Conservation (phyloP, 1,140 invertebrate species). For the Cephus cinctus region DNA sequence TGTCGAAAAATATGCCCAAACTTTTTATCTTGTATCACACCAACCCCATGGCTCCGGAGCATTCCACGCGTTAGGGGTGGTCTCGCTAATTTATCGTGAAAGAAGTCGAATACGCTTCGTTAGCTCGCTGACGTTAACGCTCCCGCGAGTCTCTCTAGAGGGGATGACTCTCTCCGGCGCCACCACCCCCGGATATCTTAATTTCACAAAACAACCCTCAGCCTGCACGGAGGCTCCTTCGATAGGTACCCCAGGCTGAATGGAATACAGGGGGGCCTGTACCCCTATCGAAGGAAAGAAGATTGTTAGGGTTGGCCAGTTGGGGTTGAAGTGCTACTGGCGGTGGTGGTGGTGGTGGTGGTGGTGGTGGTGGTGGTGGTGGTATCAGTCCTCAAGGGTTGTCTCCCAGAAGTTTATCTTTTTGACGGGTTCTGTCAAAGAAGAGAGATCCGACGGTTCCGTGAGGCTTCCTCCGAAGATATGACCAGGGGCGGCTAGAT, state of each 20-base stretch:
- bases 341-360: slow-evolving; percentile 8
- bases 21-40: slow-evolving; percentile 38
- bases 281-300: slow-evolving; percentile 1
- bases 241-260: not conserved
- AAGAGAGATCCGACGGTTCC: slow-evolving; percentile 45
- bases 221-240: no score
- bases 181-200: not conserved
- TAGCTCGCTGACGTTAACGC: not conserved
- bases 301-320: no score
- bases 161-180: not conserved
- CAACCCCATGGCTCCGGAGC: slow-evolving; percentile 21
- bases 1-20: slow-evolving; percentile 42
- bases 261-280: not conserved
- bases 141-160: slow-evolving; percentile 4
- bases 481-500: slow-evolving; percentile 10
- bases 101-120: not conserved
- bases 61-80: slow-evolving; percentile 4
- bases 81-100: slow-evolving; percentile 32
- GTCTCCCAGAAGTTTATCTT: slow-evolving; percentile 42
- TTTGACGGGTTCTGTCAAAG: slow-evolving; percentile 48
- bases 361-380: slow-evolving; percentile 10
- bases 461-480: slow-evolving; percentile 29
- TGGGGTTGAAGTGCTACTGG: no score
- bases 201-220: no score
- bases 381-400: slow-evolving; percentile 17